phyloP scores from a whole-genome alignment of 2,113 vertebrate genomes.

The Charadrius vociferus region DNA sequence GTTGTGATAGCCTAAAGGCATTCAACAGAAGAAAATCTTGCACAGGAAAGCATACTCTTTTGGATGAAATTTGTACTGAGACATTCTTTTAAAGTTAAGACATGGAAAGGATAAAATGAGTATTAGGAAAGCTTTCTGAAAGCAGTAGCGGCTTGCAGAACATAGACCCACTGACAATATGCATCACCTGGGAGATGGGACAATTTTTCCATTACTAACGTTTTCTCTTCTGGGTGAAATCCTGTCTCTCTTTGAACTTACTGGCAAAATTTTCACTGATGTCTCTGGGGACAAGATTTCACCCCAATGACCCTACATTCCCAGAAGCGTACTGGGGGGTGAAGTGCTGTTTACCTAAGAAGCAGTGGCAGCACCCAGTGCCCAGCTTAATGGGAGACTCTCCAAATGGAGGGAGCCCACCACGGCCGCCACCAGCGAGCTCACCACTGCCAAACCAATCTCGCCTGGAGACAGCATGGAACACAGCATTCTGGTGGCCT shows the following conservation, averaged over 20 bases:
- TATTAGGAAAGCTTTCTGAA: neutral
- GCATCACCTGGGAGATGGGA: neutral
- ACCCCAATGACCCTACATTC: neutral
- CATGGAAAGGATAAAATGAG: neutral
- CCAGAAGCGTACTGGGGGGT: neutral
- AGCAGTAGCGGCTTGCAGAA: neutral
- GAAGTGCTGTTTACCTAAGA: neutral
- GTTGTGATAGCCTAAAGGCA: neutral
- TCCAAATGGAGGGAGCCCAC: neutral
- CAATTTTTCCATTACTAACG: neutral
- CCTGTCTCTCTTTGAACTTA: neutral
- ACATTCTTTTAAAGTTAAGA: neutral
- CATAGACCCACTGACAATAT: neutral
- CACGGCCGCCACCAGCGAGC: neutral
- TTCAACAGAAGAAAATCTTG: neutral
- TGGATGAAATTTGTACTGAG: neutral
- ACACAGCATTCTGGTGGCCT: neutral
- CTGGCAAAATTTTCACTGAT: neutral
- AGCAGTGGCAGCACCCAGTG: neutral
- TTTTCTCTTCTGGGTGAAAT: neutral
- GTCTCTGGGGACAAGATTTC: neutral
- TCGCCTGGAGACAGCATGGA: neutral
- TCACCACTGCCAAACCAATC: neutral
- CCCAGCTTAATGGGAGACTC: accelerated
- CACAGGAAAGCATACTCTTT: neutral